Evolutionary conservation across 2,888 invertebrate species (phyloP).

Genomic region (Norana najaformis): DNA sequence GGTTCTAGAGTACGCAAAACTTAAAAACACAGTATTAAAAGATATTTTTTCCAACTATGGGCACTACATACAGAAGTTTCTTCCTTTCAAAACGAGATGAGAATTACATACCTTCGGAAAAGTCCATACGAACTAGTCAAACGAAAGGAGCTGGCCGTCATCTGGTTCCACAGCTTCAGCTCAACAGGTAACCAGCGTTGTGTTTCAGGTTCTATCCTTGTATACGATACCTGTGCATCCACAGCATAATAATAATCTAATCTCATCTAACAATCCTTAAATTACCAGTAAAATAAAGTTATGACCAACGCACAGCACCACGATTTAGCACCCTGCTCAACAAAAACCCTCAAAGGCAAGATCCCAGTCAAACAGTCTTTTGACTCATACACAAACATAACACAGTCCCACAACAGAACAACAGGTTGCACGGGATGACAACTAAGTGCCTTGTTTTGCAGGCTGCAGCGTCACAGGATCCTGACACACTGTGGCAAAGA

Average conservation of each 20-base stretch:
- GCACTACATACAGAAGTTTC: not conserved
- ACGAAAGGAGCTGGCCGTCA: slow-evolving; percentile 65
- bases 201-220: slow-evolving; percentile 62
- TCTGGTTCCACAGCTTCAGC: slow-evolving; percentile 66
- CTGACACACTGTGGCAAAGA: no score
- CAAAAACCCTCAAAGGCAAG: not conserved
- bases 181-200: slow-evolving; percentile 43
- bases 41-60: no score
- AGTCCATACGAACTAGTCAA: slow-evolving; percentile 73
- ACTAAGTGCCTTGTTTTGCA: no score
- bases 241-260: not conserved
- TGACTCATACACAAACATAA: no score
- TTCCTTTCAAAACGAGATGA: not conserved
- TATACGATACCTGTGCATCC: slow-evolving; percentile 50
- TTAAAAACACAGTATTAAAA: no score
- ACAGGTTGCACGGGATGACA: no score
- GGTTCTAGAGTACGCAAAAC: no score
- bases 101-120: slow-evolving; percentile 65
- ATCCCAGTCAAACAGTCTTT: no score
- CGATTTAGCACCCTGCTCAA: not conserved
- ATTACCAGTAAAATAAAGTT: not conserved
- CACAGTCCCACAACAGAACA: no score
- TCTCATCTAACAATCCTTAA: not conserved
- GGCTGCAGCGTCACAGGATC: no score
- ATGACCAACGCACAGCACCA: not conserved